phyloP scores from a whole-genome alignment of 2,888 invertebrate species.

The Drosophila vallismaia region DNA sequence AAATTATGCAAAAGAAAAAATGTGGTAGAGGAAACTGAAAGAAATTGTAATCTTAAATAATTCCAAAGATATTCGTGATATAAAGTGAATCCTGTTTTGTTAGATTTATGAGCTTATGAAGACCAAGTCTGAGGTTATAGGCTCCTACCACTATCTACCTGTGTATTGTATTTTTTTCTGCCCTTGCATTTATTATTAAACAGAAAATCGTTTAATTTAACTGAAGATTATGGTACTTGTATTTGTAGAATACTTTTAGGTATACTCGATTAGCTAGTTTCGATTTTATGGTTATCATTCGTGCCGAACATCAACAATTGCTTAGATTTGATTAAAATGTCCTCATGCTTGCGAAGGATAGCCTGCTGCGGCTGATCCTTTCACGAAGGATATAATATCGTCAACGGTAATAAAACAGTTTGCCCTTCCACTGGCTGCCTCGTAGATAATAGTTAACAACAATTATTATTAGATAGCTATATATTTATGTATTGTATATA shows the following conservation, averaged over 20 bases:
- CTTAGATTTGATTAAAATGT: slow-evolving; percentile 68
- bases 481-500: slow-evolving; percentile 41
- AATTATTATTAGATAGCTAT: slow-evolving; percentile 44
- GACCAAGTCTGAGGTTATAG: slow-evolving; percentile 77
- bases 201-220: slow-evolving; percentile 35
- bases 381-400: slow-evolving; percentile 68
- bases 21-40: background rate
- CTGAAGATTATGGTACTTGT: slow-evolving; percentile 5
- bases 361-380: slow-evolving; percentile 46
- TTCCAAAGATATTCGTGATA: background rate
- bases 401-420: slow-evolving; percentile 79
- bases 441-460: slow-evolving; percentile 60
- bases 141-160: slow-evolving; percentile 58
- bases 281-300: slow-evolving; percentile 47
- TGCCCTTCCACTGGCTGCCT: slow-evolving; percentile 38
- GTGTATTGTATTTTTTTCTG: slow-evolving; percentile 49
- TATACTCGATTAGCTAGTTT: slow-evolving; percentile 31
- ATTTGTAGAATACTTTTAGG: slow-evolving; percentile 13
- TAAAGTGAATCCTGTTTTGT: background rate
- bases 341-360: slow-evolving; percentile 33
- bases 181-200: slow-evolving; percentile 33
- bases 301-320: slow-evolving; percentile 73
- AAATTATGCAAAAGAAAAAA: background rate
- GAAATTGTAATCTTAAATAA: background rate
- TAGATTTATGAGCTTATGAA: slow-evolving; percentile 51